Percentiles rank a stretch among this genome's conserved stretches.
Conservation (phyloP, 1,140 invertebrate genomes). For the Lepidurus couesii region DNA sequence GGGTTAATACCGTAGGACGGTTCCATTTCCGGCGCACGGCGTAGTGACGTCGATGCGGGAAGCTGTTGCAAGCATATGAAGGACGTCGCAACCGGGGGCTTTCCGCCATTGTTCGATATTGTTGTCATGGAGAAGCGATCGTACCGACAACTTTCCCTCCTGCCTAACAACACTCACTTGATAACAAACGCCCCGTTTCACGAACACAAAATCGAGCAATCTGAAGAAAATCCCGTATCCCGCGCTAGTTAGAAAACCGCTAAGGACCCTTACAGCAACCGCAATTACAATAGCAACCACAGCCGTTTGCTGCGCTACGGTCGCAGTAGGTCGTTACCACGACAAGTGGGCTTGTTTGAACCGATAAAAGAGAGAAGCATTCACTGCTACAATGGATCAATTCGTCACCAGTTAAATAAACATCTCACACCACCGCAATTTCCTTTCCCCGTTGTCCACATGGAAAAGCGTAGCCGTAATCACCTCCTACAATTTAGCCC, state of each 20-base stretch:
- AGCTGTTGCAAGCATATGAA: slow-evolving; percentile 40
- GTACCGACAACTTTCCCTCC: neutral
- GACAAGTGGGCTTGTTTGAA: neutral
- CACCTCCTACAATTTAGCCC: neutral
- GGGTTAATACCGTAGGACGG: slow-evolving; percentile 12
- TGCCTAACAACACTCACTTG: neutral
- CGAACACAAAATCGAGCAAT: neutral
- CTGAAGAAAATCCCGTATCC: neutral
- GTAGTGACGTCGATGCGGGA: slow-evolving; percentile 40
- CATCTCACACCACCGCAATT: neutral
- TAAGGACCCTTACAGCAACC: neutral
- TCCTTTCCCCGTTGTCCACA: neutral
- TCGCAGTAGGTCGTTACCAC: neutral
- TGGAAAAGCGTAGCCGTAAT: neutral
- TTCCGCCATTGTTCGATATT: slow-evolving; percentile 13
- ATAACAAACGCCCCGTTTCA: neutral
- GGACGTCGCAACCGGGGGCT: slow-evolving; percentile 34
- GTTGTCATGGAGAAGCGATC: neutral
- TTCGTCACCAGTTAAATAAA: neutral
- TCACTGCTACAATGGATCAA: neutral
- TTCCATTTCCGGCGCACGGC: slow-evolving; percentile 39
- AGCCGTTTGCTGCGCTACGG: neutral
- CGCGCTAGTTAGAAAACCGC: neutral
- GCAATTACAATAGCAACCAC: neutral
- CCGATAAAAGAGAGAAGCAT: neutral